Evolutionary conservation across 2,888 invertebrate genomes (phyloP), one percentile per base, ranked within the genome.

Genomic region (Plebejus anna): DNA sequence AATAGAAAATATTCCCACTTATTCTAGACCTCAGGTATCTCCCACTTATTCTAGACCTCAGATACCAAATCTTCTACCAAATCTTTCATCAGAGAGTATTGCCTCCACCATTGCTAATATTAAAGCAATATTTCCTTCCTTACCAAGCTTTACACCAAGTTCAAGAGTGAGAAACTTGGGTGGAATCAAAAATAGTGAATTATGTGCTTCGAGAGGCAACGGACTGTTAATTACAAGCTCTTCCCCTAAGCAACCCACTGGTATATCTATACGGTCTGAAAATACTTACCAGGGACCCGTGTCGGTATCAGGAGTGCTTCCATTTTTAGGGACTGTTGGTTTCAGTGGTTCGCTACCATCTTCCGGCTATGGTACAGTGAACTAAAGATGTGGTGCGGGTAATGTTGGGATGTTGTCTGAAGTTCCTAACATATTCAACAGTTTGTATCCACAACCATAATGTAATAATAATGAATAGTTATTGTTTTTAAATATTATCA

Each of bases 271-370:
- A 16, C 11, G 16, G 0, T 73, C 73, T 6, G 73, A 73, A 73
- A 73, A 73, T 28, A 55, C n/a, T 22, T 51, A 28, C 32, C 73
- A 73, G 36, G 73, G 73, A 16, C 28, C 73, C 5, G 47, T 73
- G n/a, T 73, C 73, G 16, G 73, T 55, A 16, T 28, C 73, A 32
- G 73, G 73, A 73, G 55, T 32, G 7, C 73, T 73, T 32, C 73
- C 73, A 73, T 73, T 73, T 32, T 73, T 73, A 32, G 73, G 73
- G 13, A 73, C 73, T 55, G 73, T 55, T 51, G 71, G 71, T 42
- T 71, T 71, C 11, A 71, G 71, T 42, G 71, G 71, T 22, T 42
- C 71, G 0, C 7, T 71, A 42, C 71, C 71, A 22, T 71, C 71
- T 1, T 42, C 38, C n/a, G 71, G 71, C n/a, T 71, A 66, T 13